Evolutionary conservation across 2,113 vertebrate species (phyloP), one percentile per base, ranked within the genome.

Genomic region (Scartelaos histophorus): DNA sequence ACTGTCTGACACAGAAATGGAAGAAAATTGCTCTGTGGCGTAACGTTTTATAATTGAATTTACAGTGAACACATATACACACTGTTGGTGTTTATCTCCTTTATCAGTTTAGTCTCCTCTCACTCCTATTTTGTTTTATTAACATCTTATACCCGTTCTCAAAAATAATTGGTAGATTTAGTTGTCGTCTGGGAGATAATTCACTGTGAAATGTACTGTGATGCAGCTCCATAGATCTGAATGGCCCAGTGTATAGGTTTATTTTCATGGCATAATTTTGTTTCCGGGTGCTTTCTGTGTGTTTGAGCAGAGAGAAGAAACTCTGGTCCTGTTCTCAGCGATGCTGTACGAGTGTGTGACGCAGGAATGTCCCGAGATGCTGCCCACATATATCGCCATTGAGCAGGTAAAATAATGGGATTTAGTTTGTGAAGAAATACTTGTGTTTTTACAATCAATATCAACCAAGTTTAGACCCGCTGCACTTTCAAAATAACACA

Each of bases 291-390:
- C 70, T 13, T 71, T 21, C 69, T 71, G 76, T 76, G n/a, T 78
- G 34, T 70, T 79, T 53, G 45, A 70, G 81, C 92, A 99, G 97
- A 96, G 95, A 84, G 95, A 94, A 74, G 97, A 97, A 71, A 94
- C 95, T 6, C 90, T 97, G 80, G 92, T 94, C 66, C 91, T 99
- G 53, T 96, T 97, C 88, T 98, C 97, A 10, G 96, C 97, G 0
- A 95, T 99, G 78, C 93, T 99, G 1, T 98, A 97, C 0, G 98
- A 99, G 77, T 99, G 97, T 12, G 97, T 99, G 69, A 96, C 95
- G 10, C 97, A 98, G 83, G 98, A 99, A 88, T 98, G 96, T 67
- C 97, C 97, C 0, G 98, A 99, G 91, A 98, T 99, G 96, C 89
- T 99, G 81, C 95, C 98, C 69, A 97, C 96, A 0, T 97, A 98